Evolutionary conservation across 2,888 invertebrate species (phyloP).

Genomic region (Entomobrya multifasciata): DNA sequence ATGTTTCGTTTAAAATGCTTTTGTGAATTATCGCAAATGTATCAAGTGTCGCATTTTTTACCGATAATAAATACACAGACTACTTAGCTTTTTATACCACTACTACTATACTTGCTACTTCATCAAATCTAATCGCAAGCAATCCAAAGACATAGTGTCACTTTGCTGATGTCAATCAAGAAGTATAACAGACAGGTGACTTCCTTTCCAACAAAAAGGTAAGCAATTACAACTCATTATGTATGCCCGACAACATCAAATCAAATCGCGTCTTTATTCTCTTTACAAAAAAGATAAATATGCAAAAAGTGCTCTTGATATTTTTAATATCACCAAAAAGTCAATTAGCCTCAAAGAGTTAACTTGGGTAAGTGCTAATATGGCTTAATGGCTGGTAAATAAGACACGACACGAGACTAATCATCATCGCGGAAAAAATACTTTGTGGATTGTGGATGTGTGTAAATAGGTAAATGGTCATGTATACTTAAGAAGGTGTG

Average conservation of each 20-base stretch:
- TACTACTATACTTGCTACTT: neutral
- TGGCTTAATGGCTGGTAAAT: conserved; percentile 16
- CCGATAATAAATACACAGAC: neutral
- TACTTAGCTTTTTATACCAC: conserved; percentile 24
- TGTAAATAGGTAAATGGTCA: conserved; percentile 29
- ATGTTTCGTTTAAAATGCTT: neutral
- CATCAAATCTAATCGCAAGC: neutral
- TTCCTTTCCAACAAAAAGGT: conserved; percentile 30
- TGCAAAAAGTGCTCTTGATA: neutral
- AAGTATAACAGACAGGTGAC: conserved; percentile 10
- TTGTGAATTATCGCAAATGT: no score
- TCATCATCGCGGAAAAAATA: neutral
- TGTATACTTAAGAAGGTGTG: neutral
- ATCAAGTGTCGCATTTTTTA: conserved; percentile 53
- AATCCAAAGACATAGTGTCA: neutral
- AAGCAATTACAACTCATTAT: neutral
- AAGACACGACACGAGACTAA: neutral
- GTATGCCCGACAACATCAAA: neutral
- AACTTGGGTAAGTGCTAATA: conserved; percentile 24
- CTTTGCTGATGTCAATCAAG: conserved; percentile 7
- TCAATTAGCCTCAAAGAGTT: conserved; percentile 37
- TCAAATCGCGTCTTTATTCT: conserved; percentile 7
- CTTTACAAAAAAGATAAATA: conserved; percentile 20
- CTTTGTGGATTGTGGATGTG: neutral
- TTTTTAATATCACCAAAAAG: conserved; percentile 41